Evolutionary conservation across 1,140 invertebrate genomes (phyloP).

Genomic region (Chrysomallon squamiferum): DNA sequence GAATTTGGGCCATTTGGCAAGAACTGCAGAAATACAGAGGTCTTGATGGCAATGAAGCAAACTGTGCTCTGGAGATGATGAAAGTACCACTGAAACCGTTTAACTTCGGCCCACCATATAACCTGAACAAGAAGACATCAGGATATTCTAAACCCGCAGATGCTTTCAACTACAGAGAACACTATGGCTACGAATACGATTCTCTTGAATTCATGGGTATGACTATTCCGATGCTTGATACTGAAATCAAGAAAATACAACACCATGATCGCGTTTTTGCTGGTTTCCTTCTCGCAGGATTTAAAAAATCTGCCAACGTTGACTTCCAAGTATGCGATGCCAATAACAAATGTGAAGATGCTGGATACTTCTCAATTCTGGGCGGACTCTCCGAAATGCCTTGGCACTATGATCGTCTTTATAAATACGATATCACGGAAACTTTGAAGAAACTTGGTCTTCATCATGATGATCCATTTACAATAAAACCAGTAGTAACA

Average conservation of each 20-base stretch:
- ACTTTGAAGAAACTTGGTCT: background rate
- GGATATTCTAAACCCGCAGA: constrained; percentile 23
- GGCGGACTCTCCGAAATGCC: constrained; percentile 24
- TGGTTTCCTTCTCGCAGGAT: constrained; percentile 14
- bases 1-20: constrained; percentile 33
- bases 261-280: constrained; percentile 21
- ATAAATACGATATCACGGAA: constrained; percentile 30
- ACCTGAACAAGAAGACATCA: constrained; percentile 23
- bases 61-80: constrained; percentile 31
- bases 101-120: constrained; percentile 31
- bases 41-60: constrained; percentile 15
- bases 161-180: constrained; percentile 21
- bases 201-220: constrained; percentile 23
- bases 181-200: constrained; percentile 33
- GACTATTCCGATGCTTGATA: constrained; percentile 13
- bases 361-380: constrained; percentile 19
- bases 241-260: constrained; percentile 20
- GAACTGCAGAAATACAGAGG: constrained; percentile 30
- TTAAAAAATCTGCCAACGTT: constrained; percentile 19
- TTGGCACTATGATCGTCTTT: constrained; percentile 28
- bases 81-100: constrained; percentile 30
- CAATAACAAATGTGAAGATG: constrained; percentile 10
- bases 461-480: constrained; percentile 10
- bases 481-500: constrained; percentile 9
- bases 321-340: constrained; percentile 9